Evolutionary conservation across 2,113 vertebrate species (phyloP).

Genomic region (Lepisosteus osseus): DNA sequence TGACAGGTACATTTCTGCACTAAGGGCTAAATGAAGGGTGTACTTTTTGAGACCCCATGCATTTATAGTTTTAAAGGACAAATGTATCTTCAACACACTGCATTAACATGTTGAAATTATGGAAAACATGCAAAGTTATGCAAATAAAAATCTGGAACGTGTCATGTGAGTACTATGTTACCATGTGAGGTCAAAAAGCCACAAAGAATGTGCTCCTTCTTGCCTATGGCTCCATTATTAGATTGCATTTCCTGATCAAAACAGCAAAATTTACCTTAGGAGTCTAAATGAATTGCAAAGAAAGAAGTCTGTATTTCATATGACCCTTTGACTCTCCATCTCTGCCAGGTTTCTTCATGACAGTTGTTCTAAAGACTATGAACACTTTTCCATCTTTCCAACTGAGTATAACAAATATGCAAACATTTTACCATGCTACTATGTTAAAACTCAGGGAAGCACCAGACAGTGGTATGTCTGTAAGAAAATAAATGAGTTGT

Average conservation of each 20-base stretch:
- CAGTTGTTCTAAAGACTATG: neutral
- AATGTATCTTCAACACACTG: too few species aligned
- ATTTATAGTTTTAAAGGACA: too few species aligned
- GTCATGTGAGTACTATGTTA: conserved; percentile 33
- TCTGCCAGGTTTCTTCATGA: neutral
- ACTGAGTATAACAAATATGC: too few species aligned
- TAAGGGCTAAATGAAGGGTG: too few species aligned
- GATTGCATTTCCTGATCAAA: conserved; percentile 32
- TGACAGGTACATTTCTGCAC: too few species aligned
- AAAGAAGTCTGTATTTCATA: conserved; percentile 23
- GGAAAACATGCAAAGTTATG: conserved; percentile 56
- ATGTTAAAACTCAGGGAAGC: too few species aligned
- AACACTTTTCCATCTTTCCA: neutral
- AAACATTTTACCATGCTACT: too few species aligned
- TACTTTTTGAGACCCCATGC: too few species aligned
- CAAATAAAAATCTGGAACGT: conserved; percentile 45
- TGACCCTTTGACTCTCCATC: neutral
- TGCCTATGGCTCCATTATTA: conserved; percentile 19
- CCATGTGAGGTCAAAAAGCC: conserved; percentile 34
- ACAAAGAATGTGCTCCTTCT: conserved; percentile 11
- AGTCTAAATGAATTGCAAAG: conserved; percentile 25
- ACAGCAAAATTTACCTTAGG: conserved; percentile 10
- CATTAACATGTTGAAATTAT: too few species aligned
- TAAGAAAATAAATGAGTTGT: too few species aligned
- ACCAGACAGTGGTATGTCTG: too few species aligned